Evolutionary conservation across 1,140 invertebrate genomes (phyloP), one percentile per base, ranked within the genome.

Genomic region (Wasmannia auropunctata): DNA sequence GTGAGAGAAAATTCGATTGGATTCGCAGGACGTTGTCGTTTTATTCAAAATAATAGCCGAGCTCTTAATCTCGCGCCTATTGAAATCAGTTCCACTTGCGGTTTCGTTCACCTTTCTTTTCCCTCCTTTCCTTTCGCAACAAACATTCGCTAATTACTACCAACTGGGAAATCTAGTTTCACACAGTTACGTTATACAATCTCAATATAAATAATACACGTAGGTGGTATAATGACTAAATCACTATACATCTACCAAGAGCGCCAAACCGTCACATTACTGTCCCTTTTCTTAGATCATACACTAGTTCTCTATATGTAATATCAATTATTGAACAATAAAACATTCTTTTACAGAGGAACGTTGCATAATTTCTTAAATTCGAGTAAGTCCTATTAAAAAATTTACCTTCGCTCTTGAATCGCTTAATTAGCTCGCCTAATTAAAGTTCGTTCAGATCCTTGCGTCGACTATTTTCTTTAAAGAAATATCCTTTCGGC

Each of bases 181-280:
- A 87, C 70, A 90, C 58, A 90, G 70, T 90, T 88, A 88, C 86
- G 79, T 75, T 88, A 88, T n/a, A 88, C 90, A 90, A 90, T 90
- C 86, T 90, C 89, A 88, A n/a, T 86, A 84, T 84, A 90, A 86
- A 90, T 90, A 88, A 86, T 90, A 90, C 86, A 90, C 62, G 79
- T 87, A 90, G 56, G 76, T 72, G 87, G 67, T 86, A 86, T 58
- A 63, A 31, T 67, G 67, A 84, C 31, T 87, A 67, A 83, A 72
- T 74, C 37, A 34, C 67, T 74, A 22, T 58, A 74, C 37, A 74
- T 74, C 51, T 74, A 83, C 51, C 51, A 83, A 83, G 51, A 74
- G 28, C 34, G 51, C 7, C 49, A 58, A 72, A 83, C 46, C 16
- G 34, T 60, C 34, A 54, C 4, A 22, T 77, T 43, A 22, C 10